Base-by-base conservation (phyloP, 2,797 vertebrate species). In the Chiropotes sagulatus region DNA sequence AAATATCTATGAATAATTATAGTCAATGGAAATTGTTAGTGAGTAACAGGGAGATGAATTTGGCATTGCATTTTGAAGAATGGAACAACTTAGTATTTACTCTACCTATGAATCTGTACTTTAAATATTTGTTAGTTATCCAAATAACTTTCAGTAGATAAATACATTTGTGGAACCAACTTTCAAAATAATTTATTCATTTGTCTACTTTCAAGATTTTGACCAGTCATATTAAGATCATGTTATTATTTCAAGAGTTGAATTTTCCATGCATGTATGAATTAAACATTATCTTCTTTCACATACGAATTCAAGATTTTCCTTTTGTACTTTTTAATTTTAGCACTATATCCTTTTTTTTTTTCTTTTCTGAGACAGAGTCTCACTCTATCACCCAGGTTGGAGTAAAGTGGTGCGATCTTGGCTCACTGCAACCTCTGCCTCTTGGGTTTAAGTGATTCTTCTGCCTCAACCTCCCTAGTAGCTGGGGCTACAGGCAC, bases 1-100 rank as follows among this genome's bases (percentile, higher is more conserved):
- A 98, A 97, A 58, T 97, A 95, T 97, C 92, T 96, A 92, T 88
- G 83, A 81, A 80, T 97, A 94, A 95, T 95, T 96, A 54, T 39
- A 95, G 93, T 94, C 92, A 93, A 78, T 97, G 95, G 96, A 90
- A 98, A 98, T 94, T 91, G 83, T 75, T 93, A 57, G 82, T 92
- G 88, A 90, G 93, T 90, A 95, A 86, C 39, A 52, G 52, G 92
- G 90, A 96, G 83, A 87, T 85, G 72, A 24, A 87, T 86, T 96
- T 95, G 88, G 73, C 96, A 89, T 86, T 85, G 26, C 19, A 4
- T 90, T 94, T 90, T 91, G 80, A 97, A 97, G 92, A 98, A 78
- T 54, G 75, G 76, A 97, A 88, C 78, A 93, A 75, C 52, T 93
- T 93, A 92, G 76, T 96, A 92, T 93, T 96, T 97, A 73, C 93